Conservation (phyloP, 2,113 vertebrate genomes). For the Pyxicephalus adspersus region DNA sequence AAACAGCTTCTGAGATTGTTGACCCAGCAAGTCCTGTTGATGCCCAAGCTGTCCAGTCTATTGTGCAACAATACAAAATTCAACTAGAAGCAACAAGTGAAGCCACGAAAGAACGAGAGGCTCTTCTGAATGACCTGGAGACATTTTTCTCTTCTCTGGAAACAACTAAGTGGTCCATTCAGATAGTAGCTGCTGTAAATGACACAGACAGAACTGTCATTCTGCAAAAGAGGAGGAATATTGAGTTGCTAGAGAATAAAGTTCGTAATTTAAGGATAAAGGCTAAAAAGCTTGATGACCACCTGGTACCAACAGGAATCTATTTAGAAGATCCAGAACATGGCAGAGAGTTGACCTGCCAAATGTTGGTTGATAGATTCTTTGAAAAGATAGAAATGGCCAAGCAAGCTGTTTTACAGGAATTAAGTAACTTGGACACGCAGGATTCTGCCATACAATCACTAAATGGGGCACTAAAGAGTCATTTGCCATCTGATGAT, state of each 20-base stretch:
- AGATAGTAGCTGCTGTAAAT: conserved; percentile 56
- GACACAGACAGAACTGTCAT: conserved; percentile 57
- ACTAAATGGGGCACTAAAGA: conserved; percentile 75
- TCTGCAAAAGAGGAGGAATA: conserved; percentile 63
- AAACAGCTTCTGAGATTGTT: conserved; percentile 49
- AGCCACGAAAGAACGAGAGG: conserved; percentile 76
- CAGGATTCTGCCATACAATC: conserved; percentile 70
- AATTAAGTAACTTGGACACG: background rate
- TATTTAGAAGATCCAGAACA: conserved; percentile 69
- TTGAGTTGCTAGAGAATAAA: conserved; percentile 67
- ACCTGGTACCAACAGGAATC: conserved; percentile 74
- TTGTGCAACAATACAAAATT: conserved; percentile 70
- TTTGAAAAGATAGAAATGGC: conserved; percentile 62
- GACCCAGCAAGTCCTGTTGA: conserved; percentile 77
- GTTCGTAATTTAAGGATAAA: conserved; percentile 73
- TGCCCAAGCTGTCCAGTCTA: background rate
- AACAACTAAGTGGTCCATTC: conserved; percentile 70
- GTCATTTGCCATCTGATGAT: conserved; percentile 78
- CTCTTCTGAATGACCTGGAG: conserved; percentile 78
- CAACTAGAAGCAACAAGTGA: conserved; percentile 77
- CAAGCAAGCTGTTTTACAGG: background rate
- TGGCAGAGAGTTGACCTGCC: conserved; percentile 72
- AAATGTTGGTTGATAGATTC: conserved; percentile 75
- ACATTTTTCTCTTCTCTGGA: conserved; percentile 81
- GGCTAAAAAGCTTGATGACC: conserved; percentile 79